phyloP scores from a whole-genome alignment of 1,140 invertebrate species.

The Pseudomyrmex cubaensis region DNA sequence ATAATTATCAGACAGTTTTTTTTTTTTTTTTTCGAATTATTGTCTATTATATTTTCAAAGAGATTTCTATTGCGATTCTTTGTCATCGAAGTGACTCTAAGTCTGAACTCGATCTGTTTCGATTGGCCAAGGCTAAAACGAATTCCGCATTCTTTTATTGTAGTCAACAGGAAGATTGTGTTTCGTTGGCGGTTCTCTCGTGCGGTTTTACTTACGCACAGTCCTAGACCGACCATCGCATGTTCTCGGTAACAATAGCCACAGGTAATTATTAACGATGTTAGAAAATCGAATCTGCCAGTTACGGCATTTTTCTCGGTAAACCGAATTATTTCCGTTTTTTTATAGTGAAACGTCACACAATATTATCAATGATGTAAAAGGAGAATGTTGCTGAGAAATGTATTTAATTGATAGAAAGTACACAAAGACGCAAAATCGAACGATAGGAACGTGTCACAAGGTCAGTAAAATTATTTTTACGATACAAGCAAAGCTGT shows the following conservation, averaged over 20 bases:
- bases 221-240: neutral
- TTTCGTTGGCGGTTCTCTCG: neutral
- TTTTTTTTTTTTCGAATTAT: neutral
- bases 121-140: conserved; percentile 32
- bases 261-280: conserved; percentile 10
- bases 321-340: conserved; percentile 18
- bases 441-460: conserved; percentile 1
- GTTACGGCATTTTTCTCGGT: conserved; percentile 5
- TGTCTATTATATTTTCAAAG: conserved; percentile 9
- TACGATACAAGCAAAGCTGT: neutral
- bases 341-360: too few species aligned
- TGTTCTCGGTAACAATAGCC: conserved; percentile 7
- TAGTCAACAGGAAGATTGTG: conserved; percentile 31
- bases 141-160: conserved; percentile 25
- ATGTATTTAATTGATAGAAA: conserved; percentile 2
- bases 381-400: neutral
- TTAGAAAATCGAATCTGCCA: conserved; percentile 27
- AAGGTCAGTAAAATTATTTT: conserved; percentile 4
- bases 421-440: neutral
- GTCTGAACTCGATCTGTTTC: conserved; percentile 13
- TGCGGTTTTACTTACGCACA: conserved; percentile 49
- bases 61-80: neutral
- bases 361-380: conserved; percentile 26
- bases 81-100: neutral
- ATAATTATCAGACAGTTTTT: neutral